Base-by-base conservation (phyloP, 1,140 invertebrate species). In the Neoseiulus cucumeris region DNA sequence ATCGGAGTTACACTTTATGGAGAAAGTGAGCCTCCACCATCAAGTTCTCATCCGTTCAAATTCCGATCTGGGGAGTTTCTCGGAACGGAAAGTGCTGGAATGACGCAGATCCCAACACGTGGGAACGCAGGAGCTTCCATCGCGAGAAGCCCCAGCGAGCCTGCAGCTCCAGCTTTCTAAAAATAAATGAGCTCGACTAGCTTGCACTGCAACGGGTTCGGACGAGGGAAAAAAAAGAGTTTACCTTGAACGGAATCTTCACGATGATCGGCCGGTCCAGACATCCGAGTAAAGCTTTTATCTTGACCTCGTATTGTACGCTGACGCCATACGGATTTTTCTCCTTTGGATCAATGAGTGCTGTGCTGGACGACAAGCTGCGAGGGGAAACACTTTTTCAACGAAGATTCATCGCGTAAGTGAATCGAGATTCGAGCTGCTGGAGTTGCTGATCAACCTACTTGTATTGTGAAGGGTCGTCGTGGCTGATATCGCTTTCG, bases 271-370 rank as follows among this genome's bases (percentile, higher is more conserved):
- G 69, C 47, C 68, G 65, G 64, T 70, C 69, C 1, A 70, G 55
- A n/a, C 65, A 70, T 12, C 69, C 68, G 0, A 70, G 42, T 6
- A 68, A 42, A 9, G 67, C 67, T 33, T 70, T 70, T 12, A 70
- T 44, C 45, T 70, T 70, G 0, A 55, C 68, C 25, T 70, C 68
- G 42, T 70, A 70, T 18, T 33, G 55, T 0, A 70, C 69, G 2
- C 66, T 68, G 14, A 70, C 69, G 2, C 69, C 69, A n/a, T 70
- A 70, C 14, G 69, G 69, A 25, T 69, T 70, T 18, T 69, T 69
- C 12, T 70, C 69, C 14, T 47, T 55, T n/a, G 67, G 65, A 1
- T 66, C 22, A 0, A 44, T 17, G 0, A 65, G 66, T 4, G 66
- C 22, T 4, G 69, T 69, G 0, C 64, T 66, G 0, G 69, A 67